These are phyloP conservation scores for Perodicticus potto DNA, from an alignment of 2,797 vertebrate species.

Conservation along the genomic window DNA sequence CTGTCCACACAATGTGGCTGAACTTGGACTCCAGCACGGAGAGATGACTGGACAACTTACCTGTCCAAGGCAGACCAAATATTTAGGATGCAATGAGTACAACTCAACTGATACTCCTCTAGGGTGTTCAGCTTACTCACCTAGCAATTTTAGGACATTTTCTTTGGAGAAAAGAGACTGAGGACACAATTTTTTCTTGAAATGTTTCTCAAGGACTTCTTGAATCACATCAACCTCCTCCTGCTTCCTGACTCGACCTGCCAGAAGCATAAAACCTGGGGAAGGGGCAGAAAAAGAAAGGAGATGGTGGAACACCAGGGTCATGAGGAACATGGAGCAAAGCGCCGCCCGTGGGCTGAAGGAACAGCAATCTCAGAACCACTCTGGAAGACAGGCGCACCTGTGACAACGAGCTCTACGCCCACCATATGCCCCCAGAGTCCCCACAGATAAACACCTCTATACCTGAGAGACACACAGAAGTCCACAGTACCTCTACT, in stretches of 20 bases:
- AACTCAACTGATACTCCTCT: neutral
- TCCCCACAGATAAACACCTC: neutral
- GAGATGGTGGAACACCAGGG: no score
- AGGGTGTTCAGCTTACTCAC: conserved; percentile 89
- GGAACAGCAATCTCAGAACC: neutral
- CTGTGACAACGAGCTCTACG: neutral
- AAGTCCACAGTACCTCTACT: neutral
- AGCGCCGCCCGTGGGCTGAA: neutral
- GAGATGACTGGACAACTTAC: conserved; percentile 79
- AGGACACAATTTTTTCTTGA: conserved; percentile 93
- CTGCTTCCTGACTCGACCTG: conserved; percentile 95
- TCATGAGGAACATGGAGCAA: no score
- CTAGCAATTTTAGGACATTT: conserved; percentile 92
- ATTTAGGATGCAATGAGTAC: conserved; percentile 53
- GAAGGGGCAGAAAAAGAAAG: neutral
- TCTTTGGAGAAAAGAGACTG: conserved; percentile 93
- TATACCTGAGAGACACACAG: neutral
- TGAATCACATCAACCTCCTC: conserved; percentile 94
- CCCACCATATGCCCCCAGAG: neutral
- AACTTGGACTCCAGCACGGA: conserved; percentile 93
- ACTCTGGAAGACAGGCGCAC: neutral
- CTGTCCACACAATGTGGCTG: conserved; percentile 96
- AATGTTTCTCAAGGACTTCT: conserved; percentile 95
- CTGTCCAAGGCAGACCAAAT: conserved; percentile 80
- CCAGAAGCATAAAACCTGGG: conserved; percentile 97